Evolutionary conservation across 2,888 invertebrate species (phyloP).

Genomic region (Drosophila melanosoma): DNA sequence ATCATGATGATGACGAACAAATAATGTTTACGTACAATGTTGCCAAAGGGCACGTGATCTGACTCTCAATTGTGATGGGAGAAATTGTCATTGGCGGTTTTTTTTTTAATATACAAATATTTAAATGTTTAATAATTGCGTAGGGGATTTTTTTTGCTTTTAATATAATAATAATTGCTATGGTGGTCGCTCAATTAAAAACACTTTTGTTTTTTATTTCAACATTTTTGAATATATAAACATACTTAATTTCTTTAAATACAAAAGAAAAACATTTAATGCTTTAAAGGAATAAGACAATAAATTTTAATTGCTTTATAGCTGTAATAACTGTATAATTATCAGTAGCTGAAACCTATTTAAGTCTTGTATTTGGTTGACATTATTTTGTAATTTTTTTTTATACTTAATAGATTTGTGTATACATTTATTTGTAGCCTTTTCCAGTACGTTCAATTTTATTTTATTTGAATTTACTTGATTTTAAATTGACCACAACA

Average conservation of each 20-base stretch:
- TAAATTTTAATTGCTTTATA: not conserved
- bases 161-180: not conserved
- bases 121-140: not conserved
- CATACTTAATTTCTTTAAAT: not conserved
- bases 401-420: no score
- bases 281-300: not conserved
- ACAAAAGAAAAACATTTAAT: not conserved
- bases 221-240: not conserved
- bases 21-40: constrained; percentile 51
- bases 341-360: not conserved
- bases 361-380: no score
- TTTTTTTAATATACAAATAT: not conserved
- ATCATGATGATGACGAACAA: constrained; percentile 18
- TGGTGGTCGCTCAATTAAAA: not conserved
- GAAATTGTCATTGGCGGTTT: constrained; percentile 32
- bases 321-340: not conserved
- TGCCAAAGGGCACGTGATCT: constrained; percentile 62
- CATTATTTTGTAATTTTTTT: not conserved
- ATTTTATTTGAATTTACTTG: not conserved
- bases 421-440: not conserved
- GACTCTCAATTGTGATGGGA: constrained; percentile 38
- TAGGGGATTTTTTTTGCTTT: not conserved
- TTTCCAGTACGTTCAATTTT: not conserved
- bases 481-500: not conserved
- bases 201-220: not conserved